Conservation (phyloP, 2,797 vertebrate genomes). For the Erpetoichthys calabaricus region DNA sequence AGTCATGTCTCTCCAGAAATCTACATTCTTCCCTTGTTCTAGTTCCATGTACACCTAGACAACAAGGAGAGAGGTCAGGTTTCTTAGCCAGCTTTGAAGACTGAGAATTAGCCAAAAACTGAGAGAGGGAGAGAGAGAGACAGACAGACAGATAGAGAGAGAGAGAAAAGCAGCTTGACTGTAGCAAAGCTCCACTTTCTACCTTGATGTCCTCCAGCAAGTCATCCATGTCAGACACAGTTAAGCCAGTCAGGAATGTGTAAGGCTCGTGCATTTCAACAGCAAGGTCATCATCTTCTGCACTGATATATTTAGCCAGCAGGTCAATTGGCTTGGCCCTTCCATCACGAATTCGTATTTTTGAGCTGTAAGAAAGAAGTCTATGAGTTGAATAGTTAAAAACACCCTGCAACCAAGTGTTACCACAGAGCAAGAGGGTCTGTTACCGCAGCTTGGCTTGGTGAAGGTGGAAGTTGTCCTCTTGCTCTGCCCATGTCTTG, state of each 20-base stretch:
- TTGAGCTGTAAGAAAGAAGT: slow-evolving; percentile 53
- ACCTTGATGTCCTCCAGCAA: slow-evolving; percentile 96
- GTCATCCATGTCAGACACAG: slow-evolving; percentile 91
- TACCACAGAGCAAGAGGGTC: fast-evolving
- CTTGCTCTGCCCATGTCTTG: slow-evolving; percentile 96
- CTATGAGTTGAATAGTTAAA: background rate
- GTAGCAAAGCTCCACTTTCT: background rate
- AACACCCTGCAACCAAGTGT: background rate
- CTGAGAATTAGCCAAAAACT: background rate
- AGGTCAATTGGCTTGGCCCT: slow-evolving; percentile 92
- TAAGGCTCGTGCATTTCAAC: slow-evolving; percentile 98
- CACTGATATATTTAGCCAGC: slow-evolving; percentile 91
- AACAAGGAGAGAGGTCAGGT: background rate
- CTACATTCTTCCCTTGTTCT: slow-evolving; percentile 91
- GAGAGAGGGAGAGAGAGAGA: background rate
- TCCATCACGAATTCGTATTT: slow-evolving; percentile 88
- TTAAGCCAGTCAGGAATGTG: slow-evolving; percentile 89
- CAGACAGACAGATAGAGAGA: background rate
- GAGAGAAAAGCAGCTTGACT: background rate
- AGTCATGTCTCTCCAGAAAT: slow-evolving; percentile 98
- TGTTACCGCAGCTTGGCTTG: slow-evolving; percentile 85
- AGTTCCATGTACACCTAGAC: slow-evolving; percentile 90
- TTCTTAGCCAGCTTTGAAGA: background rate
- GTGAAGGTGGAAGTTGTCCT: slow-evolving; percentile 92
- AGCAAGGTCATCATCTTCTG: slow-evolving; percentile 85